A percentile compares a stretch with the other conserved stretches of the same genome.
These are phyloP conservation scores for Bucco capensis DNA, from an alignment of 2,113 vertebrate genomes.

Conservation along the genomic window DNA sequence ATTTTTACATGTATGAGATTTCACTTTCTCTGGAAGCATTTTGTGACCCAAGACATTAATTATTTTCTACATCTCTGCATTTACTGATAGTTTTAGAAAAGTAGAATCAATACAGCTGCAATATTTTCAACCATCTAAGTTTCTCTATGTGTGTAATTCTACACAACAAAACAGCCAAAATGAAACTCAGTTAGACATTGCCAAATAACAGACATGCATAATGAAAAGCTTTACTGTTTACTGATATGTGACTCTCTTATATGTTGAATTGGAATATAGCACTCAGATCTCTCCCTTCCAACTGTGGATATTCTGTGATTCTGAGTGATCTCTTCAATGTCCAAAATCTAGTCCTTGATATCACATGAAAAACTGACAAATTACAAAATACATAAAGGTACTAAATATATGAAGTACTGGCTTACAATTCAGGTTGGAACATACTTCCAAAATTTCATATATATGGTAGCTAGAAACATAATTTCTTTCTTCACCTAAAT, in stretches of 20 bases:
- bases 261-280: neutral
- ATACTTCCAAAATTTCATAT: neutral
- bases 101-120: neutral
- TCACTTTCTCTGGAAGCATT: neutral
- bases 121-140: neutral
- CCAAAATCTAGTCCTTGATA: neutral
- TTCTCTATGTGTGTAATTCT: neutral
- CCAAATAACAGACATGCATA: neutral
- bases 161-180: neutral
- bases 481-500: neutral
- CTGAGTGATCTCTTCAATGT: neutral
- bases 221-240: neutral
- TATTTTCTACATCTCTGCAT: neutral
- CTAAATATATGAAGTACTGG: neutral
- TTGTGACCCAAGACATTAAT: neutral
- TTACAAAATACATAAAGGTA: neutral
- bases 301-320: no score
- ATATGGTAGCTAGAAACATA: neutral
- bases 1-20: neutral
- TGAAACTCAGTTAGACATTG: neutral
- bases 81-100: neutral
- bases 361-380: neutral
- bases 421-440: neutral
- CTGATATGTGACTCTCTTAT: neutral
- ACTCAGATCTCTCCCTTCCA: no score